These are phyloP conservation scores for Drosophila emarginata DNA, from an alignment of 2,888 invertebrate species.

Conservation along the genomic window DNA sequence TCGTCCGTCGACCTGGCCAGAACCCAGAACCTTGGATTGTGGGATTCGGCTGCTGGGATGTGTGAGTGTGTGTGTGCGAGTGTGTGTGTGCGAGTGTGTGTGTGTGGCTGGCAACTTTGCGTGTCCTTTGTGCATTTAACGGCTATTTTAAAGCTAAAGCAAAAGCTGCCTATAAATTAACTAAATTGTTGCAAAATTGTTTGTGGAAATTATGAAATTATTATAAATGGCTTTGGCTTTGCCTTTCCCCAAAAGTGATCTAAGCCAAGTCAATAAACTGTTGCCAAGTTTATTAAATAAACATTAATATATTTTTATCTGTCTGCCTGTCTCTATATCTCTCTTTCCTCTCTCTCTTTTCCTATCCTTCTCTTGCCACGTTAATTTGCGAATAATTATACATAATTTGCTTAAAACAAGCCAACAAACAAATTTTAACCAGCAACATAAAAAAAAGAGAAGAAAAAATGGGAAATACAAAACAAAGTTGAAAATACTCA, in stretches of 20 bases:
- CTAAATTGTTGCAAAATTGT: conserved; percentile 76
- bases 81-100: conserved; percentile 7
- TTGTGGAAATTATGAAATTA: conserved; percentile 72
- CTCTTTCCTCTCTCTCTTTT: conserved; percentile 6
- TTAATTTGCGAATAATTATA: conserved; percentile 74
- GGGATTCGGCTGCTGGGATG: conserved; percentile 34
- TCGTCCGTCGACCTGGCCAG: conserved; percentile 44
- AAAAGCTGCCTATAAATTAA: conserved; percentile 59
- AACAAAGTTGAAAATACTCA: conserved; percentile 41
- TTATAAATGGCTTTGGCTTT: conserved; percentile 53
- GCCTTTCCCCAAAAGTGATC: conserved; percentile 44
- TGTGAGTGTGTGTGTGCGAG: conserved; percentile 24
- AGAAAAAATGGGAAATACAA: conserved; percentile 18
- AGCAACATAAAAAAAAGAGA: conserved; percentile 30
- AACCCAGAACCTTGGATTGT: conserved; percentile 19
- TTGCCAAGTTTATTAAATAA: conserved; percentile 61
- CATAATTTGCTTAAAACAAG: conserved; percentile 62
- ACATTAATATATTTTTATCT: conserved; percentile 46
- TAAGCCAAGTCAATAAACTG: conserved; percentile 70
- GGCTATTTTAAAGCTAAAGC: conserved; percentile 63
- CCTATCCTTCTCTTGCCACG: not conserved
- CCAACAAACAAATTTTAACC: conserved; percentile 48
- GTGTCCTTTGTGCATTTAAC: conserved; percentile 78
- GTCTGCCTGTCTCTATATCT: not conserved
- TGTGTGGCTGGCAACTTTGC: conserved; percentile 56